Evolutionary conservation across 2,113 vertebrate species (phyloP).

Genomic region (Pygoscelis adeliae): DNA sequence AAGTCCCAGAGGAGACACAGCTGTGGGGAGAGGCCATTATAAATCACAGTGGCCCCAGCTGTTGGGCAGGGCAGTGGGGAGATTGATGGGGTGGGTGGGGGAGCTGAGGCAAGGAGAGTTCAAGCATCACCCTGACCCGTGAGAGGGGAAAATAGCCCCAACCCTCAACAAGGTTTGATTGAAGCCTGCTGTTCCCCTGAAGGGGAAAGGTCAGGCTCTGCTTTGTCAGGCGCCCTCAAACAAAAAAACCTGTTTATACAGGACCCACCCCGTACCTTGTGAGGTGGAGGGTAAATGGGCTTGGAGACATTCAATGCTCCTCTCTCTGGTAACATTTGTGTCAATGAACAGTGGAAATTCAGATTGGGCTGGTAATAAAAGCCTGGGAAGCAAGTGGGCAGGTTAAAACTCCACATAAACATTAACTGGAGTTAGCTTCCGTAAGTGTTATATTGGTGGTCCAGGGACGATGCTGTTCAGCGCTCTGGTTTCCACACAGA

Average conservation of each 20-base stretch:
- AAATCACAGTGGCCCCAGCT: neutral
- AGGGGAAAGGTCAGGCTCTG: slow-evolving; percentile 56
- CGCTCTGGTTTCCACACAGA: accelerated
- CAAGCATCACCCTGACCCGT: slow-evolving; percentile 31
- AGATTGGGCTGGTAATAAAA: neutral
- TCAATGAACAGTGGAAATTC: neutral
- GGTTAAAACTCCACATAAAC: neutral
- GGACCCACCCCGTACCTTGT: slow-evolving; percentile 38
- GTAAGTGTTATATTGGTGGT: neutral
- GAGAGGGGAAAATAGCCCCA: neutral
- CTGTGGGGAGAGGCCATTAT: neutral
- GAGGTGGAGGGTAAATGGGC: neutral
- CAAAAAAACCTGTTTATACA: slow-evolving; percentile 48
- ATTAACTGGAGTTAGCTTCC: neutral
- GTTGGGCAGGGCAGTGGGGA: neutral
- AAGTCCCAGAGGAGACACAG: neutral
- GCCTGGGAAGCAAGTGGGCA: neutral
- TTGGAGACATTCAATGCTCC: neutral
- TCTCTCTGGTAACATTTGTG: neutral
- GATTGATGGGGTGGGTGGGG: slow-evolving; percentile 63
- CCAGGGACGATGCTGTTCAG: neutral
- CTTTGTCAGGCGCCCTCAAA: neutral
- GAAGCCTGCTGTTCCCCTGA: slow-evolving; percentile 14
- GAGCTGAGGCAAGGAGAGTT: slow-evolving; percentile 40
- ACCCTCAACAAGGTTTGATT: slow-evolving; percentile 5